phyloP scores from a whole-genome alignment of 2,113 vertebrate species.

The Dinomys branickii region DNA sequence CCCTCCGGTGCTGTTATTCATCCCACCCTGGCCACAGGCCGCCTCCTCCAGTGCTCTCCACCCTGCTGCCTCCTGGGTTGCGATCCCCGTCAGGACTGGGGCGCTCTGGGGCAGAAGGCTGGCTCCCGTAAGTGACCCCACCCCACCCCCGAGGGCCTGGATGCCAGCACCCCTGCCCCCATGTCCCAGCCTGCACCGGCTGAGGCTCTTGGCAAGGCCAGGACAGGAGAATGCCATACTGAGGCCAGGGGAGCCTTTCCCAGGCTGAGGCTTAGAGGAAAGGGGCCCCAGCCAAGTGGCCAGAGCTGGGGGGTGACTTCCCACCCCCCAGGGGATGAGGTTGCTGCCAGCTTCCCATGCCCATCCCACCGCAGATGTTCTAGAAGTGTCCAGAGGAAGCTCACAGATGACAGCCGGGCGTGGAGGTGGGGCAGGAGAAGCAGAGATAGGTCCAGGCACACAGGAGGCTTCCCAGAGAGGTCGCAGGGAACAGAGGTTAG shows the following conservation, averaged over 20 bases:
- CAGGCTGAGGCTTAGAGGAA: constrained; percentile 76
- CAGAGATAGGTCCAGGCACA: accelerated
- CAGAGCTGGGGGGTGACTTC: constrained; percentile 36
- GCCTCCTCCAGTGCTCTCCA: neutral
- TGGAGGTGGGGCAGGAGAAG: neutral
- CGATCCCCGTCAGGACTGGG: neutral
- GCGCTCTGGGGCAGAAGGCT: neutral
- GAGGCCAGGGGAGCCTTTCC: constrained; percentile 74
- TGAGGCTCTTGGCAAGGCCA: constrained; percentile 49
- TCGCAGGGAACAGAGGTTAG: accelerated
- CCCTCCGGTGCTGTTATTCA: neutral
- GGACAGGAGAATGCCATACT: neutral
- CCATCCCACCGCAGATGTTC: neutral
- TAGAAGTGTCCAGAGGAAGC: neutral
- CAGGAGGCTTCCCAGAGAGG: neutral
- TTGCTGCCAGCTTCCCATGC: constrained; percentile 64
- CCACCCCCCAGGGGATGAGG: neutral
- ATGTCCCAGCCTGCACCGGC: neutral
- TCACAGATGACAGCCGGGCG: neutral
- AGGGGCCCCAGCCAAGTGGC: constrained; percentile 53
- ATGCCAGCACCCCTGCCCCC: neutral
- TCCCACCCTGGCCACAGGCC: constrained; percentile 4
- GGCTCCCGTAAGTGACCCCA: constrained; percentile 2
- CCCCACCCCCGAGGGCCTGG: neutral
- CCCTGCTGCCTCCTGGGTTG: neutral